phyloP scores from a whole-genome alignment of 2,888 invertebrate species.

The Sicus ferrugineus region DNA sequence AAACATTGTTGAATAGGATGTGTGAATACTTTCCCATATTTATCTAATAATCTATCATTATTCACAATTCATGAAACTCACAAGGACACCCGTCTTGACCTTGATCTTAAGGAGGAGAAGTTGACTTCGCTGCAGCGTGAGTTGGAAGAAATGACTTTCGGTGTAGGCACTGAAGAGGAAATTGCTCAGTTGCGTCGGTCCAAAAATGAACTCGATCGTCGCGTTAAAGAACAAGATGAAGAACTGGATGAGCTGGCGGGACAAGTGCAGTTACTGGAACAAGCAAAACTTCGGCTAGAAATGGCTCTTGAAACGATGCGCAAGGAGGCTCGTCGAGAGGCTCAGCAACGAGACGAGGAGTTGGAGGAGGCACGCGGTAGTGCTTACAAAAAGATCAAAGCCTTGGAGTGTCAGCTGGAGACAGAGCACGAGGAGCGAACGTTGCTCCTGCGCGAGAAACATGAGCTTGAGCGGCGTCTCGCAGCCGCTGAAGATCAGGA shows the following conservation, averaged over 20 bases:
- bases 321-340: slow-evolving; percentile 88
- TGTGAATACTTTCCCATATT: no score
- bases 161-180: slow-evolving; percentile 85
- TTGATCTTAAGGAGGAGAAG: slow-evolving; percentile 90
- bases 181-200: slow-evolving; percentile 81
- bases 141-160: slow-evolving; percentile 83
- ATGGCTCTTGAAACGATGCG: slow-evolving; percentile 93
- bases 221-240: slow-evolving; percentile 88
- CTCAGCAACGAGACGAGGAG: slow-evolving; percentile 91
- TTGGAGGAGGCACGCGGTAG: slow-evolving; percentile 90
- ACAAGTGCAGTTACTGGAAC: slow-evolving; percentile 87
- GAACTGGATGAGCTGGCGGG: slow-evolving; percentile 96
- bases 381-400: slow-evolving; percentile 91
- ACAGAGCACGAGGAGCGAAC: slow-evolving; percentile 94
- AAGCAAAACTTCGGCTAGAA: slow-evolving; percentile 90
- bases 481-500: slow-evolving; percentile 81
- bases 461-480: slow-evolving; percentile 87
- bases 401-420: slow-evolving; percentile 89
- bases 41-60: no score
- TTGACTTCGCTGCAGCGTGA: slow-evolving; percentile 80
- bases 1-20: no score
- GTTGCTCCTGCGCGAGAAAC: slow-evolving; percentile 83
- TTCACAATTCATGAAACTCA: no score
- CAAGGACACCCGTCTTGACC: slow-evolving; percentile 85
- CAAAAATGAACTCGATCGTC: slow-evolving; percentile 87